phyloP scores from a whole-genome alignment of 2,797 vertebrate genomes.

The Lagocephalus sceleratus region DNA sequence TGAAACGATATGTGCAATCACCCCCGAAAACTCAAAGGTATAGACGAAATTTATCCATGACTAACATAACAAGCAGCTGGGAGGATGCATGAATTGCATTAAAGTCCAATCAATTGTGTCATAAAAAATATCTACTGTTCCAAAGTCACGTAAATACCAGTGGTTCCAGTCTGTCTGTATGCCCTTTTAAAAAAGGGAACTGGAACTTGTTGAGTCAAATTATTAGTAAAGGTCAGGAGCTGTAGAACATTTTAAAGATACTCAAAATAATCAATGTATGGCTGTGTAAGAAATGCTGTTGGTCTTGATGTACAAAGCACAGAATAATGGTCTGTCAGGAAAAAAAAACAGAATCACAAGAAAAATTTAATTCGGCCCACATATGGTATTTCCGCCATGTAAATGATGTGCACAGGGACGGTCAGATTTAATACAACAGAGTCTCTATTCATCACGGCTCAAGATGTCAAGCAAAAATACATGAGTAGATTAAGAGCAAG shows the following conservation, averaged over 20 bases:
- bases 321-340: neutral
- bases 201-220: constrained; percentile 82
- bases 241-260: constrained; percentile 81
- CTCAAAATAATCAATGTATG: constrained; percentile 75
- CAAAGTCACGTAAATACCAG: constrained; percentile 87
- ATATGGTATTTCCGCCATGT: too few species aligned
- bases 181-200: constrained; percentile 83
- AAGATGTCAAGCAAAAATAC: constrained; percentile 7
- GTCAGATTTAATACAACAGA: neutral
- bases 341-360: neutral
- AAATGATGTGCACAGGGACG: neutral
- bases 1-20: constrained; percentile 14
- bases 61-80: constrained; percentile 42
- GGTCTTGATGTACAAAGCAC: constrained; percentile 7
- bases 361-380: neutral
- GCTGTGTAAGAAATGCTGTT: constrained; percentile 69
- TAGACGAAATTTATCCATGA: constrained; percentile 26
- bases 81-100: constrained; percentile 74
- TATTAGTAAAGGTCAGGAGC: constrained; percentile 95
- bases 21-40: constrained; percentile 51
- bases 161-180: constrained; percentile 75
- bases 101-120: constrained; percentile 74
- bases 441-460: constrained; percentile 1
- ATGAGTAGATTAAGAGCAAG: neutral
- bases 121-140: constrained; percentile 77